Evolutionary conservation across 2,888 invertebrate species (phyloP).

Genomic region (Melanchra persicariae): DNA sequence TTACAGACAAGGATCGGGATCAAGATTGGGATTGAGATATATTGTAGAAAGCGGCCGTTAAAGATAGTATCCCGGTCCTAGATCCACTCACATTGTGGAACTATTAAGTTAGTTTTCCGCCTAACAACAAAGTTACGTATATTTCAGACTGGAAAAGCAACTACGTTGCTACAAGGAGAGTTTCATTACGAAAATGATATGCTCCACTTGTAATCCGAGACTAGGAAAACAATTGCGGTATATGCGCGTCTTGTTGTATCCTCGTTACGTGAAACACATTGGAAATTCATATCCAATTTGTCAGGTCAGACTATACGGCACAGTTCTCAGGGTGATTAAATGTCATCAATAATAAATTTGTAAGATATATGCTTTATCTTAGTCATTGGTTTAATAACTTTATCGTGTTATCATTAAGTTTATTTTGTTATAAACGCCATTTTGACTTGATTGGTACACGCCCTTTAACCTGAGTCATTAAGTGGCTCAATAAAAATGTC

Average conservation of each 20-base stretch:
- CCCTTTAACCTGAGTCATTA: neutral
- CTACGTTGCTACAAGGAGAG: slow-evolving; percentile 5
- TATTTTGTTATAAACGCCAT: neutral
- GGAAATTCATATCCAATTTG: slow-evolving; percentile 58
- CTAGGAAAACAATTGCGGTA: slow-evolving; percentile 36
- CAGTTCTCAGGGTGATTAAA: slow-evolving; percentile 51
- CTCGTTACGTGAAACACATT: slow-evolving; percentile 40
- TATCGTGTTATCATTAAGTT: slow-evolving; percentile 12
- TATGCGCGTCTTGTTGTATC: slow-evolving; percentile 14
- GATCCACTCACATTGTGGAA: neutral
- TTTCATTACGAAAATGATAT: slow-evolving; percentile 36
- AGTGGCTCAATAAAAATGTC: neutral
- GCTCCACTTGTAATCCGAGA: slow-evolving; percentile 36
- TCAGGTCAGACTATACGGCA: slow-evolving; percentile 37
- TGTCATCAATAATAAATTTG: slow-evolving; percentile 46
- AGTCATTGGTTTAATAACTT: slow-evolving; percentile 29
- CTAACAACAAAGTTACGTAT: neutral
- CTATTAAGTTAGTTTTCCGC: neutral
- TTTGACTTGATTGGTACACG: neutral
- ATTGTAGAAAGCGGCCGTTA: no score
- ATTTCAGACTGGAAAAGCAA: neutral
- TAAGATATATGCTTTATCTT: slow-evolving; percentile 6
- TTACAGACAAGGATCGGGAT: no score
- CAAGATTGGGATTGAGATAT: no score
- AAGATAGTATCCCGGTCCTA: neutral